Base-by-base conservation (phyloP, 2,888 invertebrate genomes). In the Scelioninae gen. 1 region DNA sequence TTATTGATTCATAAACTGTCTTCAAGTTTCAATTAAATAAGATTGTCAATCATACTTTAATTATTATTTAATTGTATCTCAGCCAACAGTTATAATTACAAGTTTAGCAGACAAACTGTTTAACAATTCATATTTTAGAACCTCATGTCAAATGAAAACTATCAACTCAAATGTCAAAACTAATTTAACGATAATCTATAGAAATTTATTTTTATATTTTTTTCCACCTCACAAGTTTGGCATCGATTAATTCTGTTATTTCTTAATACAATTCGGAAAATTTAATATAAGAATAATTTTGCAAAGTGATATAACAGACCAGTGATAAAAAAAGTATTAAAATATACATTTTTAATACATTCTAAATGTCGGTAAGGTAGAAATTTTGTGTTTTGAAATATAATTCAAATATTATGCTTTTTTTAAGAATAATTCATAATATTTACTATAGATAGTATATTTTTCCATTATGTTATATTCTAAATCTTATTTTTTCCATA, bases 1-100 rank as follows among this genome's bases (percentile, higher is more conserved):
- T 60, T 60, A 69, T 77, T 77, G 60, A 68, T 76, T 56, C 49
- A 49, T 58, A 75, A 75, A 16, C 49, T 49, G 13, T 34, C 34
- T 34, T 34, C 34, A 34, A 34, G 15, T 45, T 5, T 45, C 13
- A 45, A 45, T 43, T 43, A 9, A 34, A 34, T 34, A 7, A 9
- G 34, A 34, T 9, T 34, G 34, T 34, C 34, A 34, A 34, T 34
- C 9, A 5, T 34, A 9, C 34, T 34, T 34, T 34, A 34, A 34
- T 34, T 34, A 34, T 34, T 9, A 9, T 9, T 9, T 34, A 34
- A 9, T 34, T 34, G 34, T n/a, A 34, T 34, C 6, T 34, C 34
- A 9, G 34, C 6, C 34, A 5, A 34, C 5, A 34, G 5, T 34
- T 34, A 7, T 9, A 34, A 34, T n/a, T n/a, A n/a, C n/a, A n/a